Conservation (phyloP, 1,140 invertebrate species). For the Maconellicoccus hirsutus region DNA sequence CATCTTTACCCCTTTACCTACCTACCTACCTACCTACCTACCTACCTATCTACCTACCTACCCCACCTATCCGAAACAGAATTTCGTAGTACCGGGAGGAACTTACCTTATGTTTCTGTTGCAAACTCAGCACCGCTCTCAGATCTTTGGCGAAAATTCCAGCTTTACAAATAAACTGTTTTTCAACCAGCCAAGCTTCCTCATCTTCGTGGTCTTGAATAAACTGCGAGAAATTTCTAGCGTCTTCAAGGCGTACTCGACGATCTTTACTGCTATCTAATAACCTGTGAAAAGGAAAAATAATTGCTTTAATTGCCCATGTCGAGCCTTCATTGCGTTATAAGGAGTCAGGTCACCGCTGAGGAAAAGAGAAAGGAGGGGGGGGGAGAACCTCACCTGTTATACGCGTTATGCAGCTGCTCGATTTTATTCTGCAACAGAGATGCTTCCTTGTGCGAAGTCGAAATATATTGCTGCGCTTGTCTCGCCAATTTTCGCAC, state of each 20-base stretch:
- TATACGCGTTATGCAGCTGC: constrained; percentile 56
- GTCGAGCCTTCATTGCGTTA: too few relatives aligned
- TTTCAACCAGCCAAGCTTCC: constrained; percentile 85
- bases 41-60: too few relatives aligned
- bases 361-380: too few relatives aligned
- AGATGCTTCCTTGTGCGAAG: constrained; percentile 48
- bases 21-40: not conserved
- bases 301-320: too few relatives aligned
- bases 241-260: constrained; percentile 73
- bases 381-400: constrained; percentile 43
- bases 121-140: constrained; percentile 70
- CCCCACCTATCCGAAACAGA: too few relatives aligned
- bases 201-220: constrained; percentile 88
- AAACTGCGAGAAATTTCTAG: constrained; percentile 88
- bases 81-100: too few relatives aligned
- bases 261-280: constrained; percentile 62
- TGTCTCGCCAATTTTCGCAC: constrained; percentile 63
- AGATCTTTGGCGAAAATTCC: constrained; percentile 89
- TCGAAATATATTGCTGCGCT: constrained; percentile 37
- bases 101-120: constrained; percentile 87
- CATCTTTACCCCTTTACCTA: too few relatives aligned
- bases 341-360: too few relatives aligned
- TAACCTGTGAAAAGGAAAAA: constrained; percentile 36
- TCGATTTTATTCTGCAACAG: constrained; percentile 55
- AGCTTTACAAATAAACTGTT: constrained; percentile 78